A percentile compares a stretch with the other conserved stretches of the same genome.
Conservation (phyloP, 2,113 vertebrate genomes). For the Microtus richardsoni region DNA sequence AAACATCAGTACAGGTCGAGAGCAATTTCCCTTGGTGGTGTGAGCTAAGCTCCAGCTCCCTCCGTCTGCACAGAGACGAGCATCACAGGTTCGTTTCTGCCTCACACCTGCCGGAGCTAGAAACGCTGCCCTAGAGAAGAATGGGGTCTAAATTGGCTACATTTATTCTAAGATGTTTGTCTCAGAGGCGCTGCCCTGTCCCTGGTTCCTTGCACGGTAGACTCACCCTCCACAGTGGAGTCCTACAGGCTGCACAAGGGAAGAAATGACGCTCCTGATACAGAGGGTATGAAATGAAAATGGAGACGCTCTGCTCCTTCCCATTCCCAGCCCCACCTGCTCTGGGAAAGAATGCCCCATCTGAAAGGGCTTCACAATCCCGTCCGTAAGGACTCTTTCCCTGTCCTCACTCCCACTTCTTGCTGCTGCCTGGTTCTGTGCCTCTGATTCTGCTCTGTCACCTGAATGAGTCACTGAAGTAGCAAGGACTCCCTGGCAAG, state of each 20-base stretch:
- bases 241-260: not conserved
- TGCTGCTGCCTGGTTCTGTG: not conserved
- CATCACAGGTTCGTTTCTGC: not conserved
- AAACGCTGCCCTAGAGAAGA: slow-evolving; percentile 5
- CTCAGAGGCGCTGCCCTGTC: not conserved
- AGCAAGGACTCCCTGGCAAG: slow-evolving; percentile 3
- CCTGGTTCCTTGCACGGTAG: not conserved
- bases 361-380: not conserved
- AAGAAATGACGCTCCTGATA: not conserved
- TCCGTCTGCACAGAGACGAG: slow-evolving; percentile 17
- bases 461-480: slow-evolving; percentile 29
- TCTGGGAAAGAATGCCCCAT: not conserved
- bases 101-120: not conserved
- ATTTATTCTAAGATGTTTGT: slow-evolving; percentile 34
- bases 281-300: not conserved
- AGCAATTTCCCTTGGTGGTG: slow-evolving; percentile 48
- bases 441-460: not conserved
- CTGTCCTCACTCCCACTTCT: not conserved
- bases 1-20: slow-evolving; percentile 82
- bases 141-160: slow-evolving; percentile 28
- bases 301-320: not conserved
- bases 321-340: not conserved
- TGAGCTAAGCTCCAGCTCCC: not conserved
- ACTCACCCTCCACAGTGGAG: not conserved
- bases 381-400: not conserved